A percentile compares a stretch with the other conserved stretches of the same genome.
phyloP scores from a whole-genome alignment of 2,113 vertebrate species.

The Columba janthina region DNA sequence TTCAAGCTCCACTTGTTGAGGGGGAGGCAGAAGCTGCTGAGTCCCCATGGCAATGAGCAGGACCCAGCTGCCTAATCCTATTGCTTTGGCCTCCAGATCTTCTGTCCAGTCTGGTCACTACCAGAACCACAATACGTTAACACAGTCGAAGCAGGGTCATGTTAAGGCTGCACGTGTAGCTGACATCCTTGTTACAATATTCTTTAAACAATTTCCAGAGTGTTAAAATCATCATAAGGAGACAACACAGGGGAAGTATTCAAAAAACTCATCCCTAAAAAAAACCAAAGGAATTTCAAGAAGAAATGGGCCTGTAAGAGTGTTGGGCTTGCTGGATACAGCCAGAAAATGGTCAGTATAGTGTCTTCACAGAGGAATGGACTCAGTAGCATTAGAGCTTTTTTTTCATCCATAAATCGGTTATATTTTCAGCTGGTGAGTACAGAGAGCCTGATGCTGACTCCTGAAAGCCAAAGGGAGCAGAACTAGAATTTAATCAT shows the following conservation, averaged over 20 bases:
- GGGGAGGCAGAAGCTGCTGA: neutral
- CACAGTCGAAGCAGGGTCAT: neutral
- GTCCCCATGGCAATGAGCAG: neutral
- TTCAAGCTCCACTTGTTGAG: neutral
- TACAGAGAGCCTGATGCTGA: neutral
- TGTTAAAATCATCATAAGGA: neutral
- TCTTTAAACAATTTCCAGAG: neutral
- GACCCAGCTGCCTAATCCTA: neutral
- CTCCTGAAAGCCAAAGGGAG: neutral
- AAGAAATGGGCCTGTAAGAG: neutral
- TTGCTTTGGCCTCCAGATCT: neutral
- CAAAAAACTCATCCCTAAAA: neutral
- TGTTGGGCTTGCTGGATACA: neutral
- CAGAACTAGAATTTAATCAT: neutral
- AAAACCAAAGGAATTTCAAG: neutral
- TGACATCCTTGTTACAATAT: neutral
- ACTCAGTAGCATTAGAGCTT: neutral
- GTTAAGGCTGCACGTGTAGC: rapidly evolving
- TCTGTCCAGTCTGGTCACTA: neutral
- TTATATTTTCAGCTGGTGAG: neutral
- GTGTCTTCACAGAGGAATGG: too few species aligned
- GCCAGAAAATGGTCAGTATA: too few species aligned
- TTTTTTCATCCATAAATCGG: neutral
- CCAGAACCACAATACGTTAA: neutral
- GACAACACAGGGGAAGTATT: neutral